Evolutionary conservation across 2,888 invertebrate species (phyloP).

Genomic region (Neocrepidodera transversa): DNA sequence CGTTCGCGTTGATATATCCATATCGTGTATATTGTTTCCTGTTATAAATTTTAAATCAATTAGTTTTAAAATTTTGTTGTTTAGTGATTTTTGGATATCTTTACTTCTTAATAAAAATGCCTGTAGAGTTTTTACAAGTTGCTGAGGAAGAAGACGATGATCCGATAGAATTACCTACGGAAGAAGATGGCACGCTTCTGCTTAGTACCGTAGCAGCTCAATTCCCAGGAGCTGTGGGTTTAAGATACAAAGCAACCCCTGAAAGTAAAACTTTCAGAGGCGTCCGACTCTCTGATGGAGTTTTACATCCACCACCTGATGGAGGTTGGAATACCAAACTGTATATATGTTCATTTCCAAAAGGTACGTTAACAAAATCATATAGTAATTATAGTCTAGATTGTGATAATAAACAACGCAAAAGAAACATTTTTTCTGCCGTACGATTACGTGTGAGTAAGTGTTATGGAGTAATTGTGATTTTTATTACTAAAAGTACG

Average conservation of each 20-base stretch:
- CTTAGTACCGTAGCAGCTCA: conserved; percentile 96
- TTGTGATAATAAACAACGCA: no score
- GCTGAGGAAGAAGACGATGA: conserved; percentile 96
- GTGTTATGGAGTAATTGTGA: no score
- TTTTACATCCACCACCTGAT: conserved; percentile 85
- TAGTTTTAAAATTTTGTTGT: no score
- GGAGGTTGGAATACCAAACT: conserved; percentile 85
- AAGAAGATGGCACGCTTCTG: conserved; percentile 90
- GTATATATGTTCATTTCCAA: conserved; percentile 82
- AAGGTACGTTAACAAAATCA: no score
- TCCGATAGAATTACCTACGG: conserved; percentile 95
- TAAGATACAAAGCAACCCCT: conserved; percentile 90
- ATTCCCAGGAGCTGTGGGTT: conserved; percentile 96
- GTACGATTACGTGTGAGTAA: no score
- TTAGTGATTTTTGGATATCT: no score
- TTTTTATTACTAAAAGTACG: no score
- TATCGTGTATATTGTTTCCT: no score
- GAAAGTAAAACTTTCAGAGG: conserved; percentile 89
- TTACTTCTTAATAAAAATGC: conserved; percentile 58
- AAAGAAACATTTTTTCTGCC: no score
- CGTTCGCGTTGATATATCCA: no score
- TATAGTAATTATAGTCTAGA: no score
- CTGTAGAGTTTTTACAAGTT: conserved; percentile 79
- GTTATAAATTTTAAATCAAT: no score
- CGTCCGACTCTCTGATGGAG: conserved; percentile 88